A percentile compares a stretch with the other conserved stretches of the same genome.
Evolutionary conservation across 2,113 vertebrate species (phyloP).

Genomic region (Elephas maximus): DNA sequence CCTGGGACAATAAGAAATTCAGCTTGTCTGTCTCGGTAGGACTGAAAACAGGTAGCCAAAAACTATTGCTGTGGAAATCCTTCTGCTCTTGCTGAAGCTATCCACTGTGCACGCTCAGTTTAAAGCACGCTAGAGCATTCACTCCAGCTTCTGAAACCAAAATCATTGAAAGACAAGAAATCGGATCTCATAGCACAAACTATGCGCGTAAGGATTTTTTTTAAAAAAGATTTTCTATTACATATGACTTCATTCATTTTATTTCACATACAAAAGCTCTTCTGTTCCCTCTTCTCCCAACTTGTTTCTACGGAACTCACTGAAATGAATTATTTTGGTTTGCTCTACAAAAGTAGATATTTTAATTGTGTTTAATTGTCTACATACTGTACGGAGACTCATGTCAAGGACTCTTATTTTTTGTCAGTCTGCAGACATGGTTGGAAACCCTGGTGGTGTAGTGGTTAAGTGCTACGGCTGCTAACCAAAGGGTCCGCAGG

Average conservation of each 20-base stretch:
- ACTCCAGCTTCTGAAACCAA: background rate
- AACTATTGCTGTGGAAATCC: background rate
- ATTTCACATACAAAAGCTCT: background rate
- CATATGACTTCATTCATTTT: background rate
- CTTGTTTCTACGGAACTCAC: background rate
- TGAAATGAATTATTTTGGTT: slow-evolving; percentile 15
- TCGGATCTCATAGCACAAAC: background rate
- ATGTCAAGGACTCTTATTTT: background rate
- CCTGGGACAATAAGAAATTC: slow-evolving; percentile 14
- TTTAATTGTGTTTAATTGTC: slow-evolving; percentile 14
- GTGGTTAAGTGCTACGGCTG: no score
- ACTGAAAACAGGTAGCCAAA: background rate
- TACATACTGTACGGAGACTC: background rate
- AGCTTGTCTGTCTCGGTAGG: background rate
- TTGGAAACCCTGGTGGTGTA: no score
- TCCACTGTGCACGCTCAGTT: background rate
- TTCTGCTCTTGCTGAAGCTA: background rate
- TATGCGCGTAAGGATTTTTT: background rate
- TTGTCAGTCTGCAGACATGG: background rate
- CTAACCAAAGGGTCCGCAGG: no score
- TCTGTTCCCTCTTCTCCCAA: background rate
- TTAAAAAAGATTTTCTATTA: background rate
- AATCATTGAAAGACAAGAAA: slow-evolving; percentile 1
- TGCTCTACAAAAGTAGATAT: background rate
- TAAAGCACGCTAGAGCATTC: background rate